phyloP scores from a whole-genome alignment of 1,140 invertebrate genomes.

The Papilio helenus region DNA sequence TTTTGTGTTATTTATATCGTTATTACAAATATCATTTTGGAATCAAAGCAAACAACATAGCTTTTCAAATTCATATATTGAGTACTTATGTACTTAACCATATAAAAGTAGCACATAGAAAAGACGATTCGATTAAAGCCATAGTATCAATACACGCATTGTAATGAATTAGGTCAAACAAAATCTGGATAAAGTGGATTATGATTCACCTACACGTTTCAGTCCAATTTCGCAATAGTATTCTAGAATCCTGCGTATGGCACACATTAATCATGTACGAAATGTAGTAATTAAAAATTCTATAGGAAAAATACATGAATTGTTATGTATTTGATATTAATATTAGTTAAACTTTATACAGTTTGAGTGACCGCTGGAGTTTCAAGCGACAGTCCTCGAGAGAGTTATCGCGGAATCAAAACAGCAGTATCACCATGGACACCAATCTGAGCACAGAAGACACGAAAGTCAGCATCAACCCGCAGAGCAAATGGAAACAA shows the following conservation, averaged over 20 bases:
- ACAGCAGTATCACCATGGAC: conserved; percentile 28
- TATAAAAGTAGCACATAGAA: too few relatives aligned
- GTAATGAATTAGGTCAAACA: not conserved
- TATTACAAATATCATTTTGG: too few relatives aligned
- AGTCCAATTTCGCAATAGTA: not conserved
- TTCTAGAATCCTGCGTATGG: too few relatives aligned
- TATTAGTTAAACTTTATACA: not conserved
- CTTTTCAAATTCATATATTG: too few relatives aligned
- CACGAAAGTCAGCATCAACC: not conserved
- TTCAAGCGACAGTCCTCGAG: not conserved
- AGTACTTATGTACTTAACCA: too few relatives aligned
- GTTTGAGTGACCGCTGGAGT: conserved; percentile 2
- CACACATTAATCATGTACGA: too few relatives aligned
- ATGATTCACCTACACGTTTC: not conserved
- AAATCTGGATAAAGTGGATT: not conserved
- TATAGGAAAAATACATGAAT: too few relatives aligned
- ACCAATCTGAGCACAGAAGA: conserved; percentile 6
- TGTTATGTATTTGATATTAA: too few relatives aligned
- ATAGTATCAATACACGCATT: not conserved
- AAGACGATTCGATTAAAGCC: not conserved
- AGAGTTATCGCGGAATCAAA: not conserved
- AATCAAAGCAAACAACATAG: too few relatives aligned
- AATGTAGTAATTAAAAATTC: too few relatives aligned
- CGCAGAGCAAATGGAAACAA: conserved; percentile 2
- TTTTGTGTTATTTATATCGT: not conserved